Base-by-base conservation (phyloP, 1,140 invertebrate species). In the Danaus melanippus region DNA sequence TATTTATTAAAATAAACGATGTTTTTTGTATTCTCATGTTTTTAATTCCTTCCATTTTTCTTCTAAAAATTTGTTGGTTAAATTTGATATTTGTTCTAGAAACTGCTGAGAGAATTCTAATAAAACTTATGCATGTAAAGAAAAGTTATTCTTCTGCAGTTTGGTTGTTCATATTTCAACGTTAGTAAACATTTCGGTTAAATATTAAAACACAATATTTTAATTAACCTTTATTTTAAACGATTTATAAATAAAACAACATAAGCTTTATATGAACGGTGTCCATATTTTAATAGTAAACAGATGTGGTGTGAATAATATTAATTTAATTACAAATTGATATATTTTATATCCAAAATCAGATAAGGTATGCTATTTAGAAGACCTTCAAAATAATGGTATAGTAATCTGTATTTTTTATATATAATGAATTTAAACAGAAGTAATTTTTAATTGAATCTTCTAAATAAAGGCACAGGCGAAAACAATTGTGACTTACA, bases 171-270 rank as follows among this genome's bases (percentile, higher is more conserved):
- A 15, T 15, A 15, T 1, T 7, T 4, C 21, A 3, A 2, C 6
- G 21, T 32, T 7, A 5, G 4, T 3, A 32, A 5, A 32, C 6
- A 32, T 32, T 1, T 32, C 21, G 0, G 9, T 42, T 51, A 8
- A 53, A 52, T 67, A 58, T 53, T 49, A 61, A 68, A 62, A 58
- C 55, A 61, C 49, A 53, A 54, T 59, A 45, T 66, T 67, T 60
- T 71, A 77, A 72, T 78, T 80, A 79, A 83, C 75, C 70, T 83
- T 85, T 85, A 83, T 81, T 81, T 81, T 70, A 75, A 76, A 76
- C 71, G 62, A 72, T 79, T 77, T 67, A 81, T 82, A 82, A 85
- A 82, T 85, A 78, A 82, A 83, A 83, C 78, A 82, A 82, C 78
- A 78, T 84, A 79, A 81, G 79, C 74, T 76, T 74, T 69, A 77